Evolutionary conservation across 2,888 invertebrate genomes (phyloP).

Genomic region (Apomyelois bistriatella): DNA sequence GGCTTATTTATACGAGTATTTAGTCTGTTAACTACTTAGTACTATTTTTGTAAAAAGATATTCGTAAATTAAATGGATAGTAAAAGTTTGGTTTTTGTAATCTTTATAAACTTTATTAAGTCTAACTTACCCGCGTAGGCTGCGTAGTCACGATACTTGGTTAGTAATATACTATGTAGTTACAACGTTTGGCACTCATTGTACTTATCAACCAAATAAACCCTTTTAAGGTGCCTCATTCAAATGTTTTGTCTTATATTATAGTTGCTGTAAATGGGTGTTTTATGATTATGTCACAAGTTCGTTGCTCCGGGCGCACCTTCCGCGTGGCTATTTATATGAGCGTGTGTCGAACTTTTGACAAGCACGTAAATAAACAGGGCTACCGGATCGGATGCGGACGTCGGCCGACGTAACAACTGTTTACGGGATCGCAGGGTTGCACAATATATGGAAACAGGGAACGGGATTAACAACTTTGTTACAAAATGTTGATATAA

Average conservation of each 20-base stretch:
- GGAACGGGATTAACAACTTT: constrained; percentile 4
- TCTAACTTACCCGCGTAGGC: too few species aligned
- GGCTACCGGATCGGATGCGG: constrained; percentile 39
- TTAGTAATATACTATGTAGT: too few species aligned
- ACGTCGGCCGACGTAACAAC: constrained; percentile 8
- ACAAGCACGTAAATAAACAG: constrained; percentile 72
- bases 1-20: too few species aligned
- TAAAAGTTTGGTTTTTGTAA: too few species aligned
- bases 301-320: constrained; percentile 71
- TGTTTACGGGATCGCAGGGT: constrained; percentile 12
- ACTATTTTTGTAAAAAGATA: too few species aligned
- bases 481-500: constrained; percentile 1
- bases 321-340: constrained; percentile 72
- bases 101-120: too few species aligned
- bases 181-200: neutral
- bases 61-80: too few species aligned
- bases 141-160: too few species aligned
- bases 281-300: constrained; percentile 55
- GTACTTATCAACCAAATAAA: constrained; percentile 14
- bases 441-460: constrained; percentile 13
- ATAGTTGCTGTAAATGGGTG: constrained; percentile 29
- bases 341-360: constrained; percentile 70
- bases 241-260: constrained; percentile 43
- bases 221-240: constrained; percentile 7
- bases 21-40: too few species aligned